Evolutionary conservation across 2,797 vertebrate species (phyloP).

Genomic region (Hybognathus amarus): DNA sequence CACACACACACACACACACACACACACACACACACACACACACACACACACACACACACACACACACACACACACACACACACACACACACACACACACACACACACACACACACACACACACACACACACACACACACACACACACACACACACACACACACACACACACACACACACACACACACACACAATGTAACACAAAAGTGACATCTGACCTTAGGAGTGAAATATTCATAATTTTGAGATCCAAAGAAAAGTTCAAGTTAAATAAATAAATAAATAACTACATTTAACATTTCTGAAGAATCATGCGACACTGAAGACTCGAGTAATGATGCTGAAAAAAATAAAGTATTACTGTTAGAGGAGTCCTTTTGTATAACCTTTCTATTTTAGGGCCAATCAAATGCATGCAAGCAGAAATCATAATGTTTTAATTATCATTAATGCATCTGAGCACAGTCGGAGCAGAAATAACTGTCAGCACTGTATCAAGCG

Average conservation of each 20-base stretch:
- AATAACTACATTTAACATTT: background rate
- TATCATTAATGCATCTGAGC: slow-evolving; percentile 6
- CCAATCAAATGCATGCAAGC: slow-evolving; percentile 10
- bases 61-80: too few relatives aligned
- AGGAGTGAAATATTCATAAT: background rate
- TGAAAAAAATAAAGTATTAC: background rate
- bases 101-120: too few relatives aligned
- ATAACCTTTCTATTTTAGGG: background rate
- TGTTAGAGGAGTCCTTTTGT: background rate
- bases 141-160: too few relatives aligned
- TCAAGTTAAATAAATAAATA: too few relatives aligned
- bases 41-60: too few relatives aligned
- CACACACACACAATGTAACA: background rate
- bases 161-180: too few relatives aligned
- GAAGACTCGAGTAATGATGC: background rate
- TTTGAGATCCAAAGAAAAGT: background rate
- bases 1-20: too few relatives aligned
- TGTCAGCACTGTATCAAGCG: slow-evolving; percentile 18
- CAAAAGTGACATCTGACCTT: background rate
- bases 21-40: too few relatives aligned
- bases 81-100: too few relatives aligned
- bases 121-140: too few relatives aligned
- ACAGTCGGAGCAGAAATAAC: slow-evolving; percentile 18
- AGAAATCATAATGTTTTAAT: slow-evolving; percentile 34
- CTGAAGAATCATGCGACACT: background rate